Conservation (phyloP, 2,888 invertebrate species). For the Bembecia ichneumoniformis region DNA sequence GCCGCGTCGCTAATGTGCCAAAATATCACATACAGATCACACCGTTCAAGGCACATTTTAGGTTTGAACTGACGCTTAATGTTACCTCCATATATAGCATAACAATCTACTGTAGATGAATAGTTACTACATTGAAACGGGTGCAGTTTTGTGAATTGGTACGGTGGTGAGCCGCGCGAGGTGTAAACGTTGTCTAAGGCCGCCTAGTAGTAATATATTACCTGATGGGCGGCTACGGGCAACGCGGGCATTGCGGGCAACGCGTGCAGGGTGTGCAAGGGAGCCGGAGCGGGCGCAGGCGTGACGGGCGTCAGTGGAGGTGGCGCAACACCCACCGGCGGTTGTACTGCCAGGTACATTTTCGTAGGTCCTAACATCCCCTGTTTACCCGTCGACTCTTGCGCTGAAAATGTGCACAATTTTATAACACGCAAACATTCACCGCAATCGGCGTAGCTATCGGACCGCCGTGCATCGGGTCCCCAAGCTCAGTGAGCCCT, state of each 20-base stretch:
- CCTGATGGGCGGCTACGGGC: conserved; percentile 57
- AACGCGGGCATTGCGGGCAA: conserved; percentile 44
- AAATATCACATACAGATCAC: too few relatives aligned
- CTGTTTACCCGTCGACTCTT: conserved; percentile 89
- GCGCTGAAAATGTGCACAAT: conserved; percentile 69
- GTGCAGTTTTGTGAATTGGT: too few relatives aligned
- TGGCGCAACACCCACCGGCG: conserved; percentile 62
- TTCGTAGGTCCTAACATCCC: conserved; percentile 89
- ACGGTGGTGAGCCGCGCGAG: background rate
- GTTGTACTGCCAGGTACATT: conserved; percentile 88
- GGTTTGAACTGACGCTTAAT: too few relatives aligned
- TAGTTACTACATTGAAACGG: too few relatives aligned
- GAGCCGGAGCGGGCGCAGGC: conserved; percentile 10
- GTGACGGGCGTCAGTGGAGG: conserved; percentile 41
- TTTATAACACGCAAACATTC: background rate
- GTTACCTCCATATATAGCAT: too few relatives aligned
- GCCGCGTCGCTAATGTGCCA: too few relatives aligned
- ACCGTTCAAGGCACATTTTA: too few relatives aligned
- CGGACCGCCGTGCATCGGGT: too few relatives aligned
- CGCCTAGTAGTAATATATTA: conserved; percentile 62
- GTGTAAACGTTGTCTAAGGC: background rate
- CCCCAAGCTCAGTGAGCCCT: too few relatives aligned
- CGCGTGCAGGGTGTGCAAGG: conserved; percentile 38
- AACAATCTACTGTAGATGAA: too few relatives aligned
- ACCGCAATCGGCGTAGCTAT: too few relatives aligned